Percentiles rank a stretch among this genome's conserved stretches.
These are phyloP conservation scores for Cylloceria caligata DNA, from an alignment of 2,888 invertebrate genomes.

Conservation along the genomic window DNA sequence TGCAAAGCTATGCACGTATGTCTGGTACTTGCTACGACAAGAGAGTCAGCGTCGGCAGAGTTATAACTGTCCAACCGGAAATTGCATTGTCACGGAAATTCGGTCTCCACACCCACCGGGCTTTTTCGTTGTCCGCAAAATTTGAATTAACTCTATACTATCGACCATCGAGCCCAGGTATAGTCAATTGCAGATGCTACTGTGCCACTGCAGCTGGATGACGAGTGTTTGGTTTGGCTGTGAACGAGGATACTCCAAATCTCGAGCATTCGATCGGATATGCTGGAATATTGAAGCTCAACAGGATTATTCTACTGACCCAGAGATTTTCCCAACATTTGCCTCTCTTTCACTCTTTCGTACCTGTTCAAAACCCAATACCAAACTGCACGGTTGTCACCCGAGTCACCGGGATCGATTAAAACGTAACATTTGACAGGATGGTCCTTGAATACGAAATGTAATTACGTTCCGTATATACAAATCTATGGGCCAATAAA, in stretches of 20 bases:
- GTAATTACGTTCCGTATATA: constrained; percentile 29
- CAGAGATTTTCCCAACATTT: constrained; percentile 43
- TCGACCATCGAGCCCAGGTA: constrained; percentile 12
- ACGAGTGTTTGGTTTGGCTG: constrained; percentile 42
- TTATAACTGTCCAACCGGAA: constrained; percentile 57
- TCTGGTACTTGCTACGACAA: constrained; percentile 45
- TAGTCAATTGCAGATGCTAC: constrained; percentile 12
- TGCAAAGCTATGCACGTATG: constrained; percentile 75
- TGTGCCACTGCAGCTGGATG: not conserved
- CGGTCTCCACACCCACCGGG: constrained; percentile 24
- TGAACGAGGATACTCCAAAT: constrained; percentile 13
- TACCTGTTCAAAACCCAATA: constrained; percentile 66
- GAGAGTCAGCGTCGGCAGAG: constrained; percentile 38
- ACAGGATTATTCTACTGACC: constrained; percentile 67
- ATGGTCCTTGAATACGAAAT: constrained; percentile 47
- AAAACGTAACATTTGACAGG: constrained; percentile 59
- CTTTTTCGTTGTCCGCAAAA: constrained; percentile 55
- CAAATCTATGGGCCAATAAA: not conserved
- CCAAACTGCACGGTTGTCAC: constrained; percentile 55
- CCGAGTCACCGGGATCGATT: constrained; percentile 69
- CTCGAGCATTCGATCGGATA: constrained; percentile 52
- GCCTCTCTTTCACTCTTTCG: constrained; percentile 16
- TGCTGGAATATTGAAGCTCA: constrained; percentile 61
- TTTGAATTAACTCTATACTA: constrained; percentile 65
- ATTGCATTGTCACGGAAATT: constrained; percentile 67